Evolutionary conservation across 2,113 vertebrate species (phyloP).

Genomic region (Pomatorhinus ruficollis): DNA sequence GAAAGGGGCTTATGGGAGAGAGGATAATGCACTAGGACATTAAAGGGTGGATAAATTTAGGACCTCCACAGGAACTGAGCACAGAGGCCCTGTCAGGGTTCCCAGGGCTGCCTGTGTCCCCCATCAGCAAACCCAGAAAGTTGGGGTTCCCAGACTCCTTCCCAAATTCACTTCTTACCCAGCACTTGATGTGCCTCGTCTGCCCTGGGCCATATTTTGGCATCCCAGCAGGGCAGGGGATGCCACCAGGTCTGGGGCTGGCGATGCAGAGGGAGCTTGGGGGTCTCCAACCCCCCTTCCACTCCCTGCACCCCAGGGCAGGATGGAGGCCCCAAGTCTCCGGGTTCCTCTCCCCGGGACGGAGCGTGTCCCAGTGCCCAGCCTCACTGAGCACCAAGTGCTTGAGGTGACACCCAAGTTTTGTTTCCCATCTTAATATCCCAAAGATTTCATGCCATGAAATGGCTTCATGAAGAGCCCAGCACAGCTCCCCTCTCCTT

Average conservation of each 20-base stretch:
- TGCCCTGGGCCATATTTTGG: not conserved
- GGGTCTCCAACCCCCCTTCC: not conserved
- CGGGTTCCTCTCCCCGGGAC: not conserved
- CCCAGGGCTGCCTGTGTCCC: not conserved
- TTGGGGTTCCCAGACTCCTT: not conserved
- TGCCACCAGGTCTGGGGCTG: not conserved
- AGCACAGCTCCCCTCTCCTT: not conserved
- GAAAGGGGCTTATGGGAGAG: not conserved
- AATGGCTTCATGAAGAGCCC: not conserved
- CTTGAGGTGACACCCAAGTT: not conserved
- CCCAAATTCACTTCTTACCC: not conserved
- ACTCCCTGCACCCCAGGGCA: not conserved
- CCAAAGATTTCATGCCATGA: not conserved
- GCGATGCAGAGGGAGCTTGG: not conserved
- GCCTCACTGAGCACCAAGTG: not conserved
- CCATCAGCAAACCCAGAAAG: rapidly evolving
- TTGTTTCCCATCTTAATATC: not conserved
- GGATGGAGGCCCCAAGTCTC: not conserved
- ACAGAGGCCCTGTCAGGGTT: not conserved
- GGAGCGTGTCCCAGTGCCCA: not conserved
- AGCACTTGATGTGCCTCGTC: not conserved
- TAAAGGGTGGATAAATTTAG: not conserved
- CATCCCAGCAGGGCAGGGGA: not conserved
- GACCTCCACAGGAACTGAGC: not conserved
- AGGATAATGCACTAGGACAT: not conserved